phyloP scores from a whole-genome alignment of 2,113 vertebrate genomes.

The Daubentonia madagascariensis region DNA sequence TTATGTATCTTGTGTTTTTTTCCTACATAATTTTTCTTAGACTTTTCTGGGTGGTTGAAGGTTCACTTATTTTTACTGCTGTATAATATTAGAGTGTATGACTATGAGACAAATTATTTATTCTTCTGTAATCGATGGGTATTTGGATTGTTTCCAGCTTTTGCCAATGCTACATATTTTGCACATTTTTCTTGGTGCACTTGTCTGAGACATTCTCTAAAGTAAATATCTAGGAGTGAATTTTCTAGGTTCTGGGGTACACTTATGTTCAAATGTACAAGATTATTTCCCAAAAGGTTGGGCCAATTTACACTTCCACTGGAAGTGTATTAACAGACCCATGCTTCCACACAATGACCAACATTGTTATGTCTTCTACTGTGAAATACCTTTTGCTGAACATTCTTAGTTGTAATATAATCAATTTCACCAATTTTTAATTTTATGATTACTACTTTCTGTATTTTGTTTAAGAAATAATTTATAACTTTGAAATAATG shows the following conservation, averaged over 20 bases:
- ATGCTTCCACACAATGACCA: not conserved
- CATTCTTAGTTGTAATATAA: not conserved
- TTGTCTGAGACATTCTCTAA: not conserved
- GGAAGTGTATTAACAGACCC: not conserved
- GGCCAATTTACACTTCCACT: not conserved
- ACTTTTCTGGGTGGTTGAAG: not conserved
- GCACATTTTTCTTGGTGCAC: not conserved
- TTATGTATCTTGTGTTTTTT: not conserved
- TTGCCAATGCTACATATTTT: not conserved
- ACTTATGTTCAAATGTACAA: not conserved
- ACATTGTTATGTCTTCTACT: not conserved
- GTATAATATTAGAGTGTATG: not conserved
- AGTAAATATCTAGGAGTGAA: not conserved
- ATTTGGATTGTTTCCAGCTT: not conserved
- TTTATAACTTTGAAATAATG: not conserved
- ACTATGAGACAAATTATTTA: not conserved
- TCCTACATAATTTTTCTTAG: not conserved
- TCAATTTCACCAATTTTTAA: not conserved
- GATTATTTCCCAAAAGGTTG: not conserved
- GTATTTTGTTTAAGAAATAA: not conserved
- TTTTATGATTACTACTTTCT: not conserved
- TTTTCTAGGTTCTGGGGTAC: not conserved
- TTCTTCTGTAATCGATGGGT: not conserved
- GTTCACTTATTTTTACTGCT: not conserved
- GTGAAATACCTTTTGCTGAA: not conserved